Percentiles rank a stretch among this genome's conserved stretches.
phyloP scores from a whole-genome alignment of 2,113 vertebrate species.

The Thalassoma bifasciatum region DNA sequence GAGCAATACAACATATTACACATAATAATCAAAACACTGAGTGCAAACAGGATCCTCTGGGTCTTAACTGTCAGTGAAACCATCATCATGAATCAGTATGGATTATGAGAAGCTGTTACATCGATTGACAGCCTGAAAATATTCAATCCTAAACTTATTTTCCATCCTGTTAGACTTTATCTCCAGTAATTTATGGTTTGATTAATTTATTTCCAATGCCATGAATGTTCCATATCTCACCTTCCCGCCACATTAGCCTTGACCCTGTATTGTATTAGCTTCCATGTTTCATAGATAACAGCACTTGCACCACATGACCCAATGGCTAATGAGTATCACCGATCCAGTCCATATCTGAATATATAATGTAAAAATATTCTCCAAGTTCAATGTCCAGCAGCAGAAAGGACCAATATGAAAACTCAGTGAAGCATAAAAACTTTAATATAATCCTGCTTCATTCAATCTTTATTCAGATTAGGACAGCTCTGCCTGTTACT shows the following conservation, averaged over 20 bases:
- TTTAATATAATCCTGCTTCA: no score
- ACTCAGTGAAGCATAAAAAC: not conserved
- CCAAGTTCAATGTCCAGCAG: not conserved
- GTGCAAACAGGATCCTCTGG: no score
- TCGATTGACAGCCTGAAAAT: not conserved
- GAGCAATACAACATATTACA: not conserved
- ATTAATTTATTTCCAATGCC: not conserved
- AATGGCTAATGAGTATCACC: conserved; percentile 23
- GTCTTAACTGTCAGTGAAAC: no score
- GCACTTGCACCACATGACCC: not conserved
- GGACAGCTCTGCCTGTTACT: conserved; percentile 40
- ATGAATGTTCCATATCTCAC: not conserved
- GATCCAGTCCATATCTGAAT: not conserved
- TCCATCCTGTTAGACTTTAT: no score
- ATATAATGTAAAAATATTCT: not conserved
- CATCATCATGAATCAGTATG: no score
- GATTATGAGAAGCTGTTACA: no score
- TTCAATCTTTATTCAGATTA: conserved; percentile 2
- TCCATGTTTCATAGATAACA: conserved; percentile 22
- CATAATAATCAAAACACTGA: not conserved
- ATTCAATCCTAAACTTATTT: not conserved
- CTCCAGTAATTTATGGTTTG: not conserved
- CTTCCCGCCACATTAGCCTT: not conserved
- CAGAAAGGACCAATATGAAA: not conserved
- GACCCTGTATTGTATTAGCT: not conserved